phyloP scores from a whole-genome alignment of 1,140 invertebrate genomes.

The Potamilus streckersoni region DNA sequence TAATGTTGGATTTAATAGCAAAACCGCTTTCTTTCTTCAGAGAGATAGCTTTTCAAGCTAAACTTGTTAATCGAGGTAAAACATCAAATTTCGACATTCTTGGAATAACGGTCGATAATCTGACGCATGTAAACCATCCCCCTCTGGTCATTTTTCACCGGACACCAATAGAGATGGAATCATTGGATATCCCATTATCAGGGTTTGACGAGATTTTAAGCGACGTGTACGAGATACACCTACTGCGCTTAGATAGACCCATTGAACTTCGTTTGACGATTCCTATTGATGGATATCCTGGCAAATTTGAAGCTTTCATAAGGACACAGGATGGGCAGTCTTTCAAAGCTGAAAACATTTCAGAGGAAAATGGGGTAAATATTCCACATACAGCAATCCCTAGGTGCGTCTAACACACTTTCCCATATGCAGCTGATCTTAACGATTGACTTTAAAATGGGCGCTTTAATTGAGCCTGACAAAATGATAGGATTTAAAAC shows the following conservation, averaged over 20 bases:
- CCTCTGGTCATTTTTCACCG: slow-evolving; percentile 28
- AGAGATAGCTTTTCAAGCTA: slow-evolving; percentile 19
- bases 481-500: too few relatives aligned
- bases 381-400: not conserved
- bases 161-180: slow-evolving; percentile 16
- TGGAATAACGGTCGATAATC: not conserved
- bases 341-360: slow-evolving; percentile 15
- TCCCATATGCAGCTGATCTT: too few relatives aligned
- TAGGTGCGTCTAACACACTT: not conserved
- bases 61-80: slow-evolving; percentile 1
- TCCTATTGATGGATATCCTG: slow-evolving; percentile 31
- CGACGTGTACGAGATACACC: slow-evolving; percentile 24
- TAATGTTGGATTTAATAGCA: too few relatives aligned
- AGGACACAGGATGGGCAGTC: slow-evolving; percentile 7
- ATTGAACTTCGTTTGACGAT: slow-evolving; percentile 12
- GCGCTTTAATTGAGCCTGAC: too few relatives aligned
- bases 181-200: slow-evolving; percentile 10
- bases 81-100: slow-evolving; percentile 7
- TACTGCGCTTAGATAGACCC: slow-evolving; percentile 1
- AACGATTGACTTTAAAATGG: too few relatives aligned
- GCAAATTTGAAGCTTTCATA: slow-evolving; percentile 24
- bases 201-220: slow-evolving; percentile 27
- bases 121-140: not conserved
- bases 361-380: slow-evolving; percentile 34
- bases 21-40: not conserved